Evolutionary conservation across 2,888 invertebrate species (phyloP), one percentile per base, ranked within the genome.

Genomic region (Dynastes hyllus): DNA sequence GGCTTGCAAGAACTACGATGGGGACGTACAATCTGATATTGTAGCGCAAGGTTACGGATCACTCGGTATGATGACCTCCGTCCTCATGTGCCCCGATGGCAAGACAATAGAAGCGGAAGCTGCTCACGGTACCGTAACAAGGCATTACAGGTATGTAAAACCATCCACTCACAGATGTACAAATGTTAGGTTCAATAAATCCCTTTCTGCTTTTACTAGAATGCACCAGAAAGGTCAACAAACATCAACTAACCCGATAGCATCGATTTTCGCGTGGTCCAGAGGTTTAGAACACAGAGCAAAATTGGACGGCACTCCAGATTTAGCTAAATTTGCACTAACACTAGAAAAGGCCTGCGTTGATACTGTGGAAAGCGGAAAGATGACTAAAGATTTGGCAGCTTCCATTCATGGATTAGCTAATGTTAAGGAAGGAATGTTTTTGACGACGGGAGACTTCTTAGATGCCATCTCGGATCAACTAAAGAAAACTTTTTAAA

Each of bases 1-100:
- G 97, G 94, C 96, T 27, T 97, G 97, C 90, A 97, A 97, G 90
- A 97, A 97, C 90, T 97, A 97, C 87, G 96, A 96, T 86, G 97
- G 97, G 50, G 97, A 97, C 87, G 97, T 97, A 4, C 96, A 96
- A 89, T 96, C 96, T 0, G 97, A 97, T 86, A 92, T 96, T 81
- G 94, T 97, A 4, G 97, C 97, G 61, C 88, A 93, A 91, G 93
- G 93, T 22, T 93, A 92, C 85, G 97, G 97, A 0, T 96, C 96
- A 0, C 90, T 97, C 78, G 97, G 97, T 79, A 92, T 97, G 91
- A 97, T 97, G 97, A 96, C 96, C 22, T 96, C 96, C 77, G 96
- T 97, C 40, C 91, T 97, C 79, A 92, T 97, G 90, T 97, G 97
- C 87, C 97, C 97, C 0, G 97, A 95, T 88, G 94, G 94, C 32